These are phyloP conservation scores for Catharus minimus DNA, from an alignment of 2,113 vertebrate species.

Conservation along the genomic window DNA sequence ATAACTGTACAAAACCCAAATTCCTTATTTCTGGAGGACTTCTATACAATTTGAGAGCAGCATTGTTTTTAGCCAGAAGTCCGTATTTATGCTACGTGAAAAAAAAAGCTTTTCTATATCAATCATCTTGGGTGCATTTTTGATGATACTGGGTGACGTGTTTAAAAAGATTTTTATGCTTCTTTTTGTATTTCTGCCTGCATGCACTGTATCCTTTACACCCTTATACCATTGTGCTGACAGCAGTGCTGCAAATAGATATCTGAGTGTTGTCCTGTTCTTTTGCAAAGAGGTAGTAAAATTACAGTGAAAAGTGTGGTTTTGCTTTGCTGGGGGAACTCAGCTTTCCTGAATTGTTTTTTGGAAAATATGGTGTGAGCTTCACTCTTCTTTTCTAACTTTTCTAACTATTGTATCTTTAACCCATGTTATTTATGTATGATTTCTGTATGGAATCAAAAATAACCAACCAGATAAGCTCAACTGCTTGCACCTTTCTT, in stretches of 20 bases:
- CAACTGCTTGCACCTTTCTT: neutral
- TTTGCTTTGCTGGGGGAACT: neutral
- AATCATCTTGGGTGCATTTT: neutral
- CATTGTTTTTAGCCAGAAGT: neutral
- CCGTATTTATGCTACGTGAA: neutral
- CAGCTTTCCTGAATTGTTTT: neutral
- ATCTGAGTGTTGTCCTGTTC: fast-evolving
- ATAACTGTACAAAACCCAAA: neutral
- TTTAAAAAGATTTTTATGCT: neutral
- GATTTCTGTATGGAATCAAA: neutral
- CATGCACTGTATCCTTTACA: neutral
- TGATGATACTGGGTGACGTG: neutral
- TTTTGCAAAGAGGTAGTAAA: neutral
- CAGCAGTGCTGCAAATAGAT: fast-evolving
- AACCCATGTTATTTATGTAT: neutral
- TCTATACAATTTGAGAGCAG: neutral
- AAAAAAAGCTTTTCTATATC: neutral
- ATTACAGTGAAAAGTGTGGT: neutral
- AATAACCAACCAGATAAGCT: neutral
- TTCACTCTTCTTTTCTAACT: neutral
- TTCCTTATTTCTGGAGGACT: neutral
- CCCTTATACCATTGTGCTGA: fast-evolving
- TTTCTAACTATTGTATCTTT: neutral
- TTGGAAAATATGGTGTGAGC: neutral
- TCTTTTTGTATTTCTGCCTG: neutral